These are phyloP conservation scores for Sterna hirundo DNA, from an alignment of 2,113 vertebrate genomes.

Conservation along the genomic window DNA sequence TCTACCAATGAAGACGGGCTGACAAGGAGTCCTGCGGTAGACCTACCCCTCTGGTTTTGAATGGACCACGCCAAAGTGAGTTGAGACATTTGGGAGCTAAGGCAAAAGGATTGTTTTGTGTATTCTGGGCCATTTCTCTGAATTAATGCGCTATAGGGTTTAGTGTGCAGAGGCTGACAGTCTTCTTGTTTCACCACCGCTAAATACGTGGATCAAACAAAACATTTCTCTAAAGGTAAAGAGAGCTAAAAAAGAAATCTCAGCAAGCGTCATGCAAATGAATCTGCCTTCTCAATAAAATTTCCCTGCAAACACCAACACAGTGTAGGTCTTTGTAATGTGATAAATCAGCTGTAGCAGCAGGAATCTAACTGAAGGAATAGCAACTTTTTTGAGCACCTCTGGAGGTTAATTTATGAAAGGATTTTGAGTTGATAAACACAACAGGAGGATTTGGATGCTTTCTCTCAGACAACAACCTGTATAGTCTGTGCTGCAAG, in stretches of 20 bases:
- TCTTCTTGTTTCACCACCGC: not conserved
- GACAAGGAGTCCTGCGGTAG: not conserved
- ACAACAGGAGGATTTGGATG: slow-evolving; percentile 36
- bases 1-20: rapidly evolving
- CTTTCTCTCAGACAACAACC: not conserved
- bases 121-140: not conserved
- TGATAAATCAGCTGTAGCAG: slow-evolving; percentile 58
- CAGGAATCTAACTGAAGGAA: slow-evolving; percentile 30
- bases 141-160: not conserved
- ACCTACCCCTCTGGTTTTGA: not conserved
- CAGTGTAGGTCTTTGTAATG: slow-evolving; percentile 3
- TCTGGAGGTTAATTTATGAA: slow-evolving; percentile 60
- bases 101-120: not conserved
- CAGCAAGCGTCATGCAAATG: slow-evolving; percentile 45
- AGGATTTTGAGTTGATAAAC: slow-evolving; percentile 42
- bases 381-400: slow-evolving; percentile 29
- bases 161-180: not conserved
- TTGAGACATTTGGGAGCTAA: not conserved
- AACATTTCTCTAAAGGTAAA: slow-evolving; percentile 21
- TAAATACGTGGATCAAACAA: slow-evolving; percentile 2
- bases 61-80: no score
- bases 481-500: not conserved
- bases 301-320: slow-evolving; percentile 25
- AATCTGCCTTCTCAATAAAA: not conserved
- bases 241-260: not conserved